Evolutionary conservation across 2,113 vertebrate species (phyloP), one percentile per base, ranked within the genome.

Genomic region (Merops nubicus): DNA sequence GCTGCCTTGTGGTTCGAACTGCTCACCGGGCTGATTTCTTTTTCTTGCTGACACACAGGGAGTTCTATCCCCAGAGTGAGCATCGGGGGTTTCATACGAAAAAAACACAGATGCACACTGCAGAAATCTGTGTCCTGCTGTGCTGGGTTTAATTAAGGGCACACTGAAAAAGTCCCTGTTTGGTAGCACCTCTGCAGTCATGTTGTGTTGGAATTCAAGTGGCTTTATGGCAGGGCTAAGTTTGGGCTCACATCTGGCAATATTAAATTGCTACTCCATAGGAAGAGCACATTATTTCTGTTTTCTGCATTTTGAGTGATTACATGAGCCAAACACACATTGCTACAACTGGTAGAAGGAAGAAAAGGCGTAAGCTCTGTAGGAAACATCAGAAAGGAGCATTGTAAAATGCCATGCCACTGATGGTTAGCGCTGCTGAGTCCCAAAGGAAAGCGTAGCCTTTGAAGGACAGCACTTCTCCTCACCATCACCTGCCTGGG

Each of bases 91-190:
- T 96, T 96, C 48, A 38, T 38, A 50, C 34, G 18, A 76, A 91
- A 94, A 85, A 89, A 74, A 25, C 47, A 67, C 68, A 85, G 67
- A 89, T 65, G 91, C 57, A 73, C 83, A 78, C 54, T 81, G 62
- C 82, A 88, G 73, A 88, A 88, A 70, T 75, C 85, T 51, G 59
- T 33, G 20, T 88, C 85, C 53, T 15, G 3, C 77, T 76, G 54
- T 47, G 85, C 90, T 90, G 88, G 72, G 88, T 85, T 96, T 96
- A 94, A 96, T 94, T 91, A 96, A 94, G 91, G 91, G 57, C 64
- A 22, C 6, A 4, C 85, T 76, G 88, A 73, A 91, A 56, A 64
- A 85, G 9, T 75, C 77, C 26, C 25, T 72, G 12, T 87, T 94
- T 6, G 16, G 86, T 86, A 79, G 68, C 73, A 81, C 73, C 80